Percentiles rank a stretch among this genome's conserved stretches.
These are phyloP conservation scores for Caloenas nicobarica DNA, from an alignment of 2,113 vertebrate species.

Conservation along the genomic window DNA sequence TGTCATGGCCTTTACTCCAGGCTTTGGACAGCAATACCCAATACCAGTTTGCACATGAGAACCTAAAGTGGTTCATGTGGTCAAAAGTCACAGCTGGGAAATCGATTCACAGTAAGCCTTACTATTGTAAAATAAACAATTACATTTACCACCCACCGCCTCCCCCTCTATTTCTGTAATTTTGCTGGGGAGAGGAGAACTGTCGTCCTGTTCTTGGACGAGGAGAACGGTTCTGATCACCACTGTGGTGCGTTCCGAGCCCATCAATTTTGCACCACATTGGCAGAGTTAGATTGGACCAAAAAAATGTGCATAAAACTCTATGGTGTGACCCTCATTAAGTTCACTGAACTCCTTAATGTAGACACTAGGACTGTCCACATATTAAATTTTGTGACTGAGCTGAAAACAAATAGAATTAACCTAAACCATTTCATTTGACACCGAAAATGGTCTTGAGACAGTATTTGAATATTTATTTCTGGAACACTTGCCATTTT, in stretches of 20 bases:
- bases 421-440: not conserved
- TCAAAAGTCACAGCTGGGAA: not conserved
- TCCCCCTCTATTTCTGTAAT: not conserved
- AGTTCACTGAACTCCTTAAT: not conserved
- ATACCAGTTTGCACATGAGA: not conserved
- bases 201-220: not conserved
- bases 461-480: not conserved
- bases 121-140: not conserved
- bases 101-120: not conserved
- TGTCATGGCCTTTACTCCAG: accelerated
- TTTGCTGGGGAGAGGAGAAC: not conserved
- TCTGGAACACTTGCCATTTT: not conserved
- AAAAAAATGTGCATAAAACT: not conserved
- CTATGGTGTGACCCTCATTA: not conserved
- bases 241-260: accelerated
- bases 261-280: not conserved
- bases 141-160: too few species aligned
- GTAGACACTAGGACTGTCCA: not conserved
- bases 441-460: not conserved
- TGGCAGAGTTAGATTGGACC: not conserved
- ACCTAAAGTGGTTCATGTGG: not conserved
- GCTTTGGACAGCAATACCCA: accelerated
- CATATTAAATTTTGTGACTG: not conserved
- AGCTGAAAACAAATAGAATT: not conserved
- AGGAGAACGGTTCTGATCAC: not conserved